A percentile compares a stretch with the other conserved stretches of the same genome.
phyloP scores from a whole-genome alignment of 2,888 invertebrate genomes.

The Helicoverpa assulta region DNA sequence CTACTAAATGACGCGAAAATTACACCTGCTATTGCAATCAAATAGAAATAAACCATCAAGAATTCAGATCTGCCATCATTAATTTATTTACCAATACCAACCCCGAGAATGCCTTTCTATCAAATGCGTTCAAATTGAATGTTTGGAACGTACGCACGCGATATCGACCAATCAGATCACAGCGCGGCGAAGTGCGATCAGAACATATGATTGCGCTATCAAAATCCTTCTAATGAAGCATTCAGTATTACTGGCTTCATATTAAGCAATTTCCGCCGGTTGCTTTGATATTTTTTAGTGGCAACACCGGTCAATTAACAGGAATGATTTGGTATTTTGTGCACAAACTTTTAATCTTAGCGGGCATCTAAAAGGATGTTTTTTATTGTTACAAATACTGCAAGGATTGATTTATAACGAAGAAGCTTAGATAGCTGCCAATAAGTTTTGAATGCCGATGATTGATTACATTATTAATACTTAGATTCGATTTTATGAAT shows the following conservation, averaged over 20 bases:
- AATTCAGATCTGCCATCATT: conserved; percentile 66
- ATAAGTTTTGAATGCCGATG: conserved; percentile 27
- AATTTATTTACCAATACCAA: conserved; percentile 65
- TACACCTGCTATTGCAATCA: conserved; percentile 28
- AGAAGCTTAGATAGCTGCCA: not conserved
- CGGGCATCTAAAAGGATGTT: conserved; percentile 65
- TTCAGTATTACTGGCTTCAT: conserved; percentile 69
- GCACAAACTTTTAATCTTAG: conserved; percentile 68
- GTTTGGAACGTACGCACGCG: conserved; percentile 73
- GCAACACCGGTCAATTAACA: conserved; percentile 77
- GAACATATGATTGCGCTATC: conserved; percentile 72
- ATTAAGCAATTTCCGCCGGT: conserved; percentile 80
- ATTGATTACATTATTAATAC: conserved; percentile 43
- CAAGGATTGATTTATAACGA: conserved; percentile 20
- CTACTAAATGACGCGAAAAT: conserved; percentile 32
- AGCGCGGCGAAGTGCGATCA: conserved; percentile 75
- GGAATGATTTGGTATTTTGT: conserved; percentile 81
- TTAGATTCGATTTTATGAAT: conserved; percentile 16
- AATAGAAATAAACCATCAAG: conserved; percentile 54
- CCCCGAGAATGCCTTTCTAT: conserved; percentile 64
- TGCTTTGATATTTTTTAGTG: conserved; percentile 71
- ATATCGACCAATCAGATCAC: conserved; percentile 72
- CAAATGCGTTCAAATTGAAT: conserved; percentile 66
- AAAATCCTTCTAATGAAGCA: conserved; percentile 77
- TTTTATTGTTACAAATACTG: conserved; percentile 33